Evolutionary conservation across 2,888 invertebrate genomes (phyloP), one percentile per base, ranked within the genome.

Genomic region (Gandaritis pyraliata): DNA sequence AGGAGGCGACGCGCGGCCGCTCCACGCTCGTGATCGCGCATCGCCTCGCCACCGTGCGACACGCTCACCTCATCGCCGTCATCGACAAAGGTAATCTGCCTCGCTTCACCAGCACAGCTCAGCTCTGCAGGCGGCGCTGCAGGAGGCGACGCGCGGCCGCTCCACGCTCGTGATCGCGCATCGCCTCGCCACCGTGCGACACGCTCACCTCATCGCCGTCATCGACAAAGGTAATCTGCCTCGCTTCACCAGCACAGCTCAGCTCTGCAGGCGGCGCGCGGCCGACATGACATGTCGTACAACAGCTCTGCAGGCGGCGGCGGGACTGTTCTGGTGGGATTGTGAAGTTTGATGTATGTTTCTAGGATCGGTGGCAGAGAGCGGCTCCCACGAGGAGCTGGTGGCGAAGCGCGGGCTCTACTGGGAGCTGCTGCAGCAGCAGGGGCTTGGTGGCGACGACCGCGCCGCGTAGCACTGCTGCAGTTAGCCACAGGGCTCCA

Each of bases 1-100:
- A 97, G 79, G 93, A 93, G 71, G 97, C 97, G 0, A 92, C n/a
- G n/a, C n/a, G n/a, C n/a, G n/a, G n/a, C n/a, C n/a, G n/a, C 54
- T 97, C 97, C 1, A 96, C 96, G 64, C 93, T 98, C 47, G 95
- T 96, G 48, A 96, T 98, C 74, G 97, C 97, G 18, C 97, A 98
- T 88, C 93, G 97, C 8, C 93, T 98, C 61, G 96, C 96, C 36
- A 97, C 97, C 4, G 95, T 97, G 55, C 93, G 95, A 60, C 95
- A 96, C 81, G 96, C 96, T 0, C 95, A 98, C 86, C 87, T 95
- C 76, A 98, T 98, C 70, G 95, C 95, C 72, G 97, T 98, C 13
- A 88, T 98, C 0, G 94, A 96, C 68, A 93, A 94, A 72, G 98
- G 98, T 72, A 68, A n/a, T n/a, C 55, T n/a, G 1, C 1, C 23